Evolutionary conservation across 30 jellyfish, hydroid and myxozoan species (phyloP).

Genomic region (Sanderia malayensis): DNA sequence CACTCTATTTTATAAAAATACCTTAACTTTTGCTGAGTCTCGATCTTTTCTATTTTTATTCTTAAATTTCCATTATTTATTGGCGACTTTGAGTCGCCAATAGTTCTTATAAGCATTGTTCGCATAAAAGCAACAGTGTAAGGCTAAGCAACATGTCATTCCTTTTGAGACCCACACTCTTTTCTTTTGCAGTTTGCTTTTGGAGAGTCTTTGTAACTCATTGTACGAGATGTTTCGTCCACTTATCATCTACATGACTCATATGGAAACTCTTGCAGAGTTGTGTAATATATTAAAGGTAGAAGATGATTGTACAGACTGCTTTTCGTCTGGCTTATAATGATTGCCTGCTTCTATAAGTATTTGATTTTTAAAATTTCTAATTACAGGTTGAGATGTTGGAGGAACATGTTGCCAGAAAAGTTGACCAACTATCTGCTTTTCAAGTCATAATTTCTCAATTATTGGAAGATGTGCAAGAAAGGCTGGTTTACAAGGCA

Average conservation of each 20-base stretch:
- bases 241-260: slow-evolving; percentile 79
- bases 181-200: slow-evolving; percentile 47
- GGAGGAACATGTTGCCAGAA: slow-evolving; percentile 84
- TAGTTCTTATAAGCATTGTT: no score
- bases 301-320: no score
- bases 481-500: slow-evolving; percentile 88
- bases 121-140: no score
- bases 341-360: no score
- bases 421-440: slow-evolving; percentile 86
- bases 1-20: no score
- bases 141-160: no score
- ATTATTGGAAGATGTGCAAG: slow-evolving; percentile 95
- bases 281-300: slow-evolving; percentile 88
- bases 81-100: no score
- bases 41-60: no score
- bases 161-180: no score
- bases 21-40: no score
- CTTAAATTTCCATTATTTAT: no score
- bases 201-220: slow-evolving; percentile 81
- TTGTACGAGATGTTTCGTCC: slow-evolving; percentile 94
- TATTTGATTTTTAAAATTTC: not conserved
- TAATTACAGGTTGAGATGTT: slow-evolving; percentile 88
- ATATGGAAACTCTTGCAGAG: slow-evolving; percentile 98
- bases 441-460: slow-evolving; percentile 76
- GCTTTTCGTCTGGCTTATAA: no score